Evolutionary conservation across 2,113 vertebrate genomes (phyloP), one percentile per base, ranked within the genome.

Genomic region (Lethenteron camtschaticum): DNA sequence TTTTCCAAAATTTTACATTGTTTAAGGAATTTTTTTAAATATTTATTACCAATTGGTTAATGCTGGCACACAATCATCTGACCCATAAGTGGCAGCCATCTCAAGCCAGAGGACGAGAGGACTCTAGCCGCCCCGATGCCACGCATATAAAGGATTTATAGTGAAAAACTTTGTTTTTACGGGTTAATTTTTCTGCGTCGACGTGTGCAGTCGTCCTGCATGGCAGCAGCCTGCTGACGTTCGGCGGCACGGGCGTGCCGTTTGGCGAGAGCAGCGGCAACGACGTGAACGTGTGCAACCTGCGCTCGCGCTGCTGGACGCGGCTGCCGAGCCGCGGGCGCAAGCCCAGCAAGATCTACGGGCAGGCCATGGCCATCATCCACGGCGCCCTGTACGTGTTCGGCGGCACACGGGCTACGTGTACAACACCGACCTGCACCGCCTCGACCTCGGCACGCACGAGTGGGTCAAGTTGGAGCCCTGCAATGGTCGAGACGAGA

Each of bases 331-430:
- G 94, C 77, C 79, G 87, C 2, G 94, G 94, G 16, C 95, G 95
- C 81, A 99, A 95, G 74, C 94, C 94, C 58, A 95, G 87, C 71
- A 81, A 88, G 14, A 94, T 96, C 73, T 99, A 96, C 3, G 94
- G 94, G 74, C 94, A 99, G 94, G 94, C 94, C 3, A 99, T 99
- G 94, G 88, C 89, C 71, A 96, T 99, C 76, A 95, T 99, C 79
- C 92, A 90, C 0, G 88, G 92, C 4, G 88, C 86, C 72, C 81
- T 99, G 3, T 99, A 96, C 2, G 90, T 99, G 57, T 99, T 99
- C 74, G 94, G 94, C 68, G 94, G 94, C 56, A 96, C 92, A 96
- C 94, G 0, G 94, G 94, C 1, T 96, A 95, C 76, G 87, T 95
- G 68, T 99, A 99, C 76, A 99, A 89, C 76, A 96, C 92, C 20